Evolutionary conservation across 2,113 vertebrate species (phyloP).

Genomic region (Macheiramphus alcinus): DNA sequence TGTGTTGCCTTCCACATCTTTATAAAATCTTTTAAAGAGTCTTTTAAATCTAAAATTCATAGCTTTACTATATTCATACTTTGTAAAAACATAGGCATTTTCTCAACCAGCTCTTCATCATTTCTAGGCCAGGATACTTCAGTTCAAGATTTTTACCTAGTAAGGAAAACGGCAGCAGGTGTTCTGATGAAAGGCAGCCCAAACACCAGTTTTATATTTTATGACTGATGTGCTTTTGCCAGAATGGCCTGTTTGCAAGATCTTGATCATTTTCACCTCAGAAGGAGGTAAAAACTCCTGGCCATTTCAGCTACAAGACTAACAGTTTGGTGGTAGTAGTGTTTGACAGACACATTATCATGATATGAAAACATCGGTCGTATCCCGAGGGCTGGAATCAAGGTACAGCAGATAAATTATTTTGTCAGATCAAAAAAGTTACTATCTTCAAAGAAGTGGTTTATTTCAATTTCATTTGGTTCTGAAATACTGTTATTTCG

Average conservation of each 20-base stretch:
- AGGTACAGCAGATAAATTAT: background rate
- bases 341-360: background rate
- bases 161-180: accelerated
- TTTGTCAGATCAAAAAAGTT: background rate
- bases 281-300: background rate
- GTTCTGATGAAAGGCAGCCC: background rate
- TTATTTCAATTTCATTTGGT: background rate
- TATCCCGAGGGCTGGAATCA: background rate
- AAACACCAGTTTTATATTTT: background rate
- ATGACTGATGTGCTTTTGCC: background rate
- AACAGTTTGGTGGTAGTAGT: background rate
- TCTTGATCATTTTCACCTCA: background rate
- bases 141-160: background rate
- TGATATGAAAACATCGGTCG: background rate
- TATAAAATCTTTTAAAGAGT: background rate
- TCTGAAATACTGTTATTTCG: background rate
- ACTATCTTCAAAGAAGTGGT: background rate
- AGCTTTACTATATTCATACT: background rate
- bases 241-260: background rate
- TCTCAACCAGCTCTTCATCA: background rate
- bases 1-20: background rate
- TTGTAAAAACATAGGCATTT: background rate
- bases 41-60: background rate
- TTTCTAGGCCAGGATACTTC: background rate
- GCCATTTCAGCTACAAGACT: background rate